These are phyloP conservation scores for Oxyteleia sp. DNA, from an alignment of 2,888 invertebrate species.

Conservation along the genomic window DNA sequence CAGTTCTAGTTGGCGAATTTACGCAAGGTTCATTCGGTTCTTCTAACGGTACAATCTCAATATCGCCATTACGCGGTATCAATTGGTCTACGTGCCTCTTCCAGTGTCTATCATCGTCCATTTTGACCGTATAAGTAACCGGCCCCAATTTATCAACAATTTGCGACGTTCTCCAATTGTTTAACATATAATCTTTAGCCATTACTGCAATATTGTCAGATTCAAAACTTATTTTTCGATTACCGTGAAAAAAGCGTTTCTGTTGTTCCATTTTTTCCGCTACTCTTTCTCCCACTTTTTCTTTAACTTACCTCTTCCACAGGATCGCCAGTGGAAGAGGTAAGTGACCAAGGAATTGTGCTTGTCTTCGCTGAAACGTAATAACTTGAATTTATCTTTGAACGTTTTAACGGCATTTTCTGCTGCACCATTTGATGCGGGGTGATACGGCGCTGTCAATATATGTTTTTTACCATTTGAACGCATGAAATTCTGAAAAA, in stretches of 20 bases:
- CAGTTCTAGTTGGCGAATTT: too few species aligned
- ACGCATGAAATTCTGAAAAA: slow-evolving; percentile 29
- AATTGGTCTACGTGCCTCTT: slow-evolving; percentile 69
- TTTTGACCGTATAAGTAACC: slow-evolving; percentile 57
- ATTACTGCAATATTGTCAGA: slow-evolving; percentile 34
- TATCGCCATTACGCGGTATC: slow-evolving; percentile 27
- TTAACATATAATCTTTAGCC: slow-evolving; percentile 59
- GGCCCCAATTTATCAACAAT: slow-evolving; percentile 46
- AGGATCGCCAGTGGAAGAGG: too few species aligned
- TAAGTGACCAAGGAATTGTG: too few species aligned
- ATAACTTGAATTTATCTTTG: slow-evolving; percentile 72
- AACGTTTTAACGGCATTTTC: slow-evolving; percentile 68
- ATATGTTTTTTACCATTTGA: background rate
- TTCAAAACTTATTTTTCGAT: slow-evolving; percentile 48
- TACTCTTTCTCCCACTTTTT: slow-evolving; percentile 45
- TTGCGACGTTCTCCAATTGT: slow-evolving; percentile 47
- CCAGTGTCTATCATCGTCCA: slow-evolving; percentile 35
- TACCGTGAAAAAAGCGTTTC: slow-evolving; percentile 48
- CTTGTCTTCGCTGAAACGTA: too few species aligned
- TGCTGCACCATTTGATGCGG: too few species aligned
- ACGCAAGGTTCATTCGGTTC: too few species aligned
- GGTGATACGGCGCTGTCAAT: slow-evolving; percentile 57
- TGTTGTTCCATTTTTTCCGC: slow-evolving; percentile 42
- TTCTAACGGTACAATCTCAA: too few species aligned
- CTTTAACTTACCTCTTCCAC: too few species aligned